Conservation (phyloP, 2,797 vertebrate species). For the Eurystomus glaucurus region DNA sequence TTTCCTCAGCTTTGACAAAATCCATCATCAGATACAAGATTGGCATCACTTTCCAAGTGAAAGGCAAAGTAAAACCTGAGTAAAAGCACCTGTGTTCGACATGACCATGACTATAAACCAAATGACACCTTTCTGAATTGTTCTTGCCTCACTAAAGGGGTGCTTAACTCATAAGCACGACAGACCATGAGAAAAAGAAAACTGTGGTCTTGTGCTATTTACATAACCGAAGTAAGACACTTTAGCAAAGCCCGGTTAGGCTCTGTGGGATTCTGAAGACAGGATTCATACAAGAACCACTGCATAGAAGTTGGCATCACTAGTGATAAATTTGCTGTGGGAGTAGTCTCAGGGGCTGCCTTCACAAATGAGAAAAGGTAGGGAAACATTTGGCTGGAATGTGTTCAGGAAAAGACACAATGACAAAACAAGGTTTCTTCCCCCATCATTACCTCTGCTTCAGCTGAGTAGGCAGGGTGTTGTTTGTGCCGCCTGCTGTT, state of each 20-base stretch:
- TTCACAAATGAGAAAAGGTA: conserved; percentile 29
- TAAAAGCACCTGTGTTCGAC: background rate
- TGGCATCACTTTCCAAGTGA: background rate
- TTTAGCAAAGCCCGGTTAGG: background rate
- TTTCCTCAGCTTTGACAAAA: background rate
- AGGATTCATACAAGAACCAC: background rate
- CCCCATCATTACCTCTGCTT: conserved; percentile 53
- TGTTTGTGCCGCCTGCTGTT: conserved; percentile 37
- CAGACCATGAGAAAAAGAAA: background rate
- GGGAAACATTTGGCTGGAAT: conserved; percentile 3
- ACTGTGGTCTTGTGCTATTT: background rate
- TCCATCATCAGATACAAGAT: background rate
- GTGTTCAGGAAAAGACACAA: background rate
- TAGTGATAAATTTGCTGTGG: background rate
- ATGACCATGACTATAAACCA: background rate
- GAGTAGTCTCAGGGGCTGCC: background rate
- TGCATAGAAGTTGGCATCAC: background rate
- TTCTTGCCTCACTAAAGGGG: background rate
- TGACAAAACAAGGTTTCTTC: conserved; percentile 54
- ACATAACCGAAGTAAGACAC: accelerated
- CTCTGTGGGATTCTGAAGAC: background rate
- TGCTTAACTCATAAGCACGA: background rate
- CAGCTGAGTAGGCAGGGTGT: conserved; percentile 43
- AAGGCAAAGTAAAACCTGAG: background rate
- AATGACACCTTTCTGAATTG: background rate